Conservation (phyloP, 2,113 vertebrate genomes). For the Ctenodactylus gundi region DNA sequence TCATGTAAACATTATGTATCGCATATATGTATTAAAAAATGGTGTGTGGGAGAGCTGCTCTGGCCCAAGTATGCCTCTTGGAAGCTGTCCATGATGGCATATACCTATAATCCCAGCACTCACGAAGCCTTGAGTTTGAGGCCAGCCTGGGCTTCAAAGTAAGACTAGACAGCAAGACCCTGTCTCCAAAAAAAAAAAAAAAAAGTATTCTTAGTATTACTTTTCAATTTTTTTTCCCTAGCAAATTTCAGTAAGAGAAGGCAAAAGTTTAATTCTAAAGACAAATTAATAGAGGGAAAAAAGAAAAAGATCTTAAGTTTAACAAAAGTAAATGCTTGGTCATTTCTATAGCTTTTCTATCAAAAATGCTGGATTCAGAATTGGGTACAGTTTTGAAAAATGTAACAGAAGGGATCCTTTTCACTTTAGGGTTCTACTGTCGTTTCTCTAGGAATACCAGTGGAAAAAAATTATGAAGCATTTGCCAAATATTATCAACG, state of each 20-base stretch:
- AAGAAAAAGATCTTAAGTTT: background rate
- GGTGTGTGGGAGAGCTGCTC: too few species aligned
- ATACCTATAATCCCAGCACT: too few species aligned
- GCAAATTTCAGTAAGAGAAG: slow-evolving; percentile 20
- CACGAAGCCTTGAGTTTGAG: too few species aligned
- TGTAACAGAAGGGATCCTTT: background rate
- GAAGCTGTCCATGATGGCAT: too few species aligned
- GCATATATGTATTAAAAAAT: too few species aligned
- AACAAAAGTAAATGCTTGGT: background rate
- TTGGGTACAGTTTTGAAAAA: background rate
- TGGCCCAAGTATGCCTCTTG: too few species aligned
- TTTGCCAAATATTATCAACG: background rate
- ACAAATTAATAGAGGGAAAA: background rate
- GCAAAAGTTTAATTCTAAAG: slow-evolving; percentile 35
- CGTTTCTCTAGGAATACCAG: background rate
- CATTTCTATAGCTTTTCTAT: background rate
- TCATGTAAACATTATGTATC: too few species aligned
- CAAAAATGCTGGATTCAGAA: background rate
- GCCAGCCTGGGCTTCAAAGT: too few species aligned
- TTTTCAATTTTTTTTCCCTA: background rate
- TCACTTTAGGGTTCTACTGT: background rate
- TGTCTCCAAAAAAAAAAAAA: too few species aligned
- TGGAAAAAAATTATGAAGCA: background rate
- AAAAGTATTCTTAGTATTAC: background rate
- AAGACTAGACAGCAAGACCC: too few species aligned